These are phyloP conservation scores for Rhinogobio ventralis DNA, from an alignment of 2,797 vertebrate genomes.

Conservation along the genomic window DNA sequence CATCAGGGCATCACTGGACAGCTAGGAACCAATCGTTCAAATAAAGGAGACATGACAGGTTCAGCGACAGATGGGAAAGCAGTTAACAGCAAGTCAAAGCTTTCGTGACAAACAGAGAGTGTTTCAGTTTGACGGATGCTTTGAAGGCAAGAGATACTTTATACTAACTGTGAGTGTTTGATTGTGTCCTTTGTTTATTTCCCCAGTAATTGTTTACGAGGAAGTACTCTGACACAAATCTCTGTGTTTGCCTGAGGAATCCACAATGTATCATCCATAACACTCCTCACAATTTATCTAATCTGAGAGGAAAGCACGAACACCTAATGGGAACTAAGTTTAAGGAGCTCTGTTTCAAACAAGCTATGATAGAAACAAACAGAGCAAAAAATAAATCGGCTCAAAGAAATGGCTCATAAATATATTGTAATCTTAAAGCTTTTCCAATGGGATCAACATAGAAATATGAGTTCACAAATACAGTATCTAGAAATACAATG, in stretches of 20 bases:
- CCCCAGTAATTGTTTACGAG: neutral
- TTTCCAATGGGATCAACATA: neutral
- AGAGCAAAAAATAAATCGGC: neutral
- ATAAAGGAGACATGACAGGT: conserved; percentile 55
- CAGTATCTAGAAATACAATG: neutral
- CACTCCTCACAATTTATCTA: conserved; percentile 21
- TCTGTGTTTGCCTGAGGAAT: conserved; percentile 23
- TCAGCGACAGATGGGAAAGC: conserved; percentile 9
- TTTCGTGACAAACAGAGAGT: neutral
- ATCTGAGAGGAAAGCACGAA: conserved; percentile 36
- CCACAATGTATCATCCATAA: conserved; percentile 12
- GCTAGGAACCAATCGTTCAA: conserved; percentile 68
- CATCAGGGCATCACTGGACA: conserved; percentile 22
- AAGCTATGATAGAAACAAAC: conserved; percentile 28
- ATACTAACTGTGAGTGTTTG: neutral
- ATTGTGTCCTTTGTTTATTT: conserved; percentile 36
- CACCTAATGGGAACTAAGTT: conserved; percentile 15
- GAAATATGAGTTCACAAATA: conserved; percentile 9
- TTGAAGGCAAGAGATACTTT: conserved; percentile 10
- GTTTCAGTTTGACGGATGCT: conserved; percentile 1
- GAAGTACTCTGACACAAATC: conserved; percentile 13
- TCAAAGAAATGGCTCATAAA: conserved; percentile 17
- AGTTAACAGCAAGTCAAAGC: conserved; percentile 18
- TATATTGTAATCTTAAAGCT: neutral
- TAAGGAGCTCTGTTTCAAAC: conserved; percentile 19